These are phyloP conservation scores for Pseudomyrmex concolor DNA, from an alignment of 1,140 invertebrate species.

Conservation along the genomic window DNA sequence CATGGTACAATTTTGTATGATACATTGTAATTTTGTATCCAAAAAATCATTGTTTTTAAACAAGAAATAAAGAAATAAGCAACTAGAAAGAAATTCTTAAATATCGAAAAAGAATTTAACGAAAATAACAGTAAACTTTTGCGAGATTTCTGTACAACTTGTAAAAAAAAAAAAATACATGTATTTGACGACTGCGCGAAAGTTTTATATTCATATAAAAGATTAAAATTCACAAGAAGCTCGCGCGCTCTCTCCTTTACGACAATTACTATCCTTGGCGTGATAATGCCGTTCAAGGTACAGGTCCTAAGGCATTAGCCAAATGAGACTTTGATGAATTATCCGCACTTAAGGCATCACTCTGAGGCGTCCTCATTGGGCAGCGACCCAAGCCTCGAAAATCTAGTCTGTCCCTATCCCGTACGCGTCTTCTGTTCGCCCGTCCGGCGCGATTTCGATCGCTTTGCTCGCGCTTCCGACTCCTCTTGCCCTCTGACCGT, in stretches of 20 bases:
- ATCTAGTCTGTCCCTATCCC: constrained; percentile 31
- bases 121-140: background rate
- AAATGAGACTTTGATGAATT: constrained; percentile 78
- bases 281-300: constrained; percentile 37
- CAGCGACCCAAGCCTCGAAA: constrained; percentile 72
- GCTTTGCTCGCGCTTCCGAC: background rate
- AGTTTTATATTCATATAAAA: constrained; percentile 5
- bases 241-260: background rate
- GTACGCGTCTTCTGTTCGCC: background rate
- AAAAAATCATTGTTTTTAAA: background rate
- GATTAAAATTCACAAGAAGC: background rate
- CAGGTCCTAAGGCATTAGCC: constrained; percentile 56
- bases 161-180: background rate
- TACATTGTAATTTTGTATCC: no score
- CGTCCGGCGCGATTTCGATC: constrained; percentile 16
- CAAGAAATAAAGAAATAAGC: background rate
- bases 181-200: background rate
- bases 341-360: constrained; percentile 67
- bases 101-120: background rate
- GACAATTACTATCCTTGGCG: background rate
- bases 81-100: background rate
- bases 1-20: background rate
- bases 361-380: constrained; percentile 68
- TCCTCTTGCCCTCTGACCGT: constrained; percentile 36
- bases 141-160: background rate